Base-by-base conservation (phyloP, 2,888 invertebrate species). In the Timandra comae region DNA sequence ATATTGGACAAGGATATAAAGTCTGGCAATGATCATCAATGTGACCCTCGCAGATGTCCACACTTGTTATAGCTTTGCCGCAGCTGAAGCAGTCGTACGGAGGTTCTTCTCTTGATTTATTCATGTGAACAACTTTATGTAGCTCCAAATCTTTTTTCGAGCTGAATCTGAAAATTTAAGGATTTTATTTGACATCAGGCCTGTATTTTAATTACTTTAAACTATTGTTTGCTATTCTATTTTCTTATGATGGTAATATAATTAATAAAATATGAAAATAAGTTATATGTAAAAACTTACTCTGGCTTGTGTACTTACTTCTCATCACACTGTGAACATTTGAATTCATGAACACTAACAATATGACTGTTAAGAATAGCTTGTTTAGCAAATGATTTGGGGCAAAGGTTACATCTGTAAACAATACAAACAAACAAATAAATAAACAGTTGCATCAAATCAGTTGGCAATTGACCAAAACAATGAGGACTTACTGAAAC, bases 401-500 rank as follows among this genome's bases (percentile, higher is more conserved):
- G 35, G 50, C 84, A 84, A 46, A 64, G 49, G 35, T 68, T 52
- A 45, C 84, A 85, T 49, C 84, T 84, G 63, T 33, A 72, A 71
- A 16, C 30, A 26, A 1, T n/a, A n/a, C n/a, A n/a, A n/a, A n/a
- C n/a, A n/a, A n/a, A n/a, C n/a, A n/a, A n/a, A n/a, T n/a, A n/a
- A n/a, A n/a, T n/a, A n/a, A n/a, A n/a, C n/a, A n/a, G n/a, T n/a
- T n/a, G n/a, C n/a, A n/a, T n/a, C n/a, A n/a, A n/a, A n/a, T n/a
- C n/a, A n/a, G n/a, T n/a, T n/a, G 2, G 24, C 6, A 24, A 10
- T 7, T 11, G 6, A 24, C 7, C 2, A 11, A 24, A 24, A 24
- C 22, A 22, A 22, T 7, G 24, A 10, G 7, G 19, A 63, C 86
- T 78, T 51, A 88, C 89, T 79, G 86, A 56, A 81, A 88, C 65